Conservation (phyloP, 2,888 invertebrate genomes). For the Watsonalla binaria region DNA sequence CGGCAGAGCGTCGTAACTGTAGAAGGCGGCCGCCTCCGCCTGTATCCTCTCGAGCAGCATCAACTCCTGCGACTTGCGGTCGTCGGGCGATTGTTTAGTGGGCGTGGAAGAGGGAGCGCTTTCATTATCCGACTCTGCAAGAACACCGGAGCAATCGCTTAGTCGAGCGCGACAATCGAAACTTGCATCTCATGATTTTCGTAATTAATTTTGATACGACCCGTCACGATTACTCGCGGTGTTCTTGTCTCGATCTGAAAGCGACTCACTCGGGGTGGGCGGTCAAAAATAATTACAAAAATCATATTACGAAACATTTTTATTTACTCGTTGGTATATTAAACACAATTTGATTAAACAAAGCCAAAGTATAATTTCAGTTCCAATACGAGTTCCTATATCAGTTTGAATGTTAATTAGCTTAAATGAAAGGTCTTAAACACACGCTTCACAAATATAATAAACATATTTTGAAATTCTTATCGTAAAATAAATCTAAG, state of each 20-base stretch:
- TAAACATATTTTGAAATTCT: slow-evolving; percentile 66
- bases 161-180: slow-evolving; percentile 31
- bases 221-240: slow-evolving; percentile 55
- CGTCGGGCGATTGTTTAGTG: slow-evolving; percentile 60
- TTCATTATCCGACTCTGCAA: slow-evolving; percentile 89
- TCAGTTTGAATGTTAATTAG: slow-evolving; percentile 62
- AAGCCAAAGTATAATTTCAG: slow-evolving; percentile 65
- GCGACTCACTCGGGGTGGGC: slow-evolving; percentile 51
- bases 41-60: slow-evolving; percentile 83
- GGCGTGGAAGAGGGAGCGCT: slow-evolving; percentile 82
- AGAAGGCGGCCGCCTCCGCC: slow-evolving; percentile 85
- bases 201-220: slow-evolving; percentile 74
- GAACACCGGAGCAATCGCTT: slow-evolving; percentile 77
- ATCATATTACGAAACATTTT: slow-evolving; percentile 76
- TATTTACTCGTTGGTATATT: slow-evolving; percentile 76
- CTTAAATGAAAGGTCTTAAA: slow-evolving; percentile 63
- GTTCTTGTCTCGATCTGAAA: slow-evolving; percentile 65
- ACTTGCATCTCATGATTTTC: slow-evolving; percentile 56
- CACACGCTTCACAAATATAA: slow-evolving; percentile 60
- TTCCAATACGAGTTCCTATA: slow-evolving; percentile 62
- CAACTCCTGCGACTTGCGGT: slow-evolving; percentile 83
- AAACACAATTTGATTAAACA: slow-evolving; percentile 75
- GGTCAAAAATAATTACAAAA: slow-evolving; percentile 78
- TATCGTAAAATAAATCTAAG: slow-evolving; percentile 63
- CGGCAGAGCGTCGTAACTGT: slow-evolving; percentile 77